Base-by-base conservation (phyloP, 2,797 vertebrate genomes). In the Cottoperca gobio region DNA sequence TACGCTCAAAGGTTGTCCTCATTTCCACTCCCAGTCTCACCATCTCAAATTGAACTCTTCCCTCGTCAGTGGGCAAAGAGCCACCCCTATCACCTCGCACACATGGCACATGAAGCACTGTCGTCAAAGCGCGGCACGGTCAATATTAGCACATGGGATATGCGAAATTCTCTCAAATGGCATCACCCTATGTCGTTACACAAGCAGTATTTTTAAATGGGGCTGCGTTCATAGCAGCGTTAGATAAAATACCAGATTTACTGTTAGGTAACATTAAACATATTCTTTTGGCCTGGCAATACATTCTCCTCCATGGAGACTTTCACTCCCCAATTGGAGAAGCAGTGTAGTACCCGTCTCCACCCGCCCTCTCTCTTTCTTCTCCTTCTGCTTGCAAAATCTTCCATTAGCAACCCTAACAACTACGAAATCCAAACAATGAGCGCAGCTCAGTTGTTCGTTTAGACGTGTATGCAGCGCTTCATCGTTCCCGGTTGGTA, bases 91-190 rank as follows among this genome's bases (percentile, higher is more conserved):
- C 76, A 64, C 64, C 0, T 65, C 48, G 70, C 73, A 69, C 76
- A 83, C 73, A 54, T 48, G 82, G 71, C 70, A 62, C 59, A 67
- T 35, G 73, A 59, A 63, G 74, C 60, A 45, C 45, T 67, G 66
- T 39, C 14, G 42, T 62, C 46, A 13, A 81, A 63, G 69, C 33
- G 14, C 62, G 77, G 53, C 70, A 70, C n/a, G 6, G 70, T 88
- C 81, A 86, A 86, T 88, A 82, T 88, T 85, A 86, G 80, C 81
- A 79, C 69, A 63, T 64, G 40, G 76, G 74, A 86, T 81, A 57
- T 48, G 69, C 23, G 66, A 53, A 80, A 70, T 85, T 85, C 70
- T 66, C 73, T 79, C 59, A 80, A 80, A 78, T 45, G 78, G 57
- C 76, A 62, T 78, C 65, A 40, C 70, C 78, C 55, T 49, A 39